Base-by-base conservation (phyloP, 2,888 invertebrate species). In the Nyleta sp. region DNA sequence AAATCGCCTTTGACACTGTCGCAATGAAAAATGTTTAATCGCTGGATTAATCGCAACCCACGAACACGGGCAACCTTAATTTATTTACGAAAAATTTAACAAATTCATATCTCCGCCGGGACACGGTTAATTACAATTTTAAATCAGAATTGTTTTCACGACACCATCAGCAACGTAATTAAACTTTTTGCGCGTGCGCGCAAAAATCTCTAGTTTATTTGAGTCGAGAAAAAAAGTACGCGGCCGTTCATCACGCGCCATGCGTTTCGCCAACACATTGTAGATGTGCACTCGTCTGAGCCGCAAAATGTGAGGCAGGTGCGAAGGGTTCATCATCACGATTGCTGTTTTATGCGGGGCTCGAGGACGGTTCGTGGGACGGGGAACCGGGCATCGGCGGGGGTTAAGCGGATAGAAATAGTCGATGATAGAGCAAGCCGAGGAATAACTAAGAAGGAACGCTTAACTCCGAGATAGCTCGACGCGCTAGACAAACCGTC, bases 401-500 rank as follows among this genome's bases (percentile, higher is more conserved):
- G 33, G 55, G 57, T 33, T 53, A 64, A 59, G 17, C 53, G 60
- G 40, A 59, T 65, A 64, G 31, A 59, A 59, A 65, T 59, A 59
- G 50, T 59, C 57, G 57, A 64, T 72, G 64, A 65, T 65, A 52
- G 53, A 64, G 48, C 17, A 44, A 65, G 15, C 40, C 18, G 24
- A 52, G 38, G 52, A 73, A 73, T 73, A 65, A 52, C 59, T 59
- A 59, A 65, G 59, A 40, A 68, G 42, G 28, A 44, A 46, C 35
- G 59, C 35, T 70, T 77, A 73, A 78, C 71, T 74, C 68, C 70
- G 80, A 78, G 78, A 81, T 80, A 75, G 72, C 70, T 80, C 82
- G 81, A 80, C 79, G 78, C 74, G 70, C 79, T 81, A 81, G 82
- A 83, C 82, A 81, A 83, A 82, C 77, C 82, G 82, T 84, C 80